Base-by-base conservation (phyloP, 1,140 invertebrate species). In the Aphelinus certus region DNA sequence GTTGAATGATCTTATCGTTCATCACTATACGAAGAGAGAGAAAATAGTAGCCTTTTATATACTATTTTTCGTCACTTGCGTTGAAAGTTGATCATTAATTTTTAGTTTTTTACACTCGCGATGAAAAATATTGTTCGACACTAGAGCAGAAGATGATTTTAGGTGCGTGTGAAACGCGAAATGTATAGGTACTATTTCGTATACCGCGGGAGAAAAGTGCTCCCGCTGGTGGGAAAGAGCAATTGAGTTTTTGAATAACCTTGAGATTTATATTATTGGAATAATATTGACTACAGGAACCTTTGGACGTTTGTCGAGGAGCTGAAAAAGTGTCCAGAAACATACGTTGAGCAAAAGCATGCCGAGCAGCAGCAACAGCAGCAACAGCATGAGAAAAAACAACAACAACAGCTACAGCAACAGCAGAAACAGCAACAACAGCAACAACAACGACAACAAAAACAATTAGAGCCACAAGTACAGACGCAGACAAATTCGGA, bases 221-320 rank as follows among this genome's bases (percentile, higher is more conserved):
- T 26, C 26, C 26, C 26, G 26, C 26, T 26, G 26, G 26, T 26
- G 26, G 26, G 26, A 26, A 26, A 26, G 26, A 26, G 26, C 26
- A 26, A 26, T 26, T 26, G 26, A 26, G 26, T 26, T 26, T 26
- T 26, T 26, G 26, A 26, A 26, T 26, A 26, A 26, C 26, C 26
- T 26, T 26, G 26, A 26, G 26, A 26, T 26, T 26, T 26, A 9
- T 53, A 43, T 65, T 53, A 55, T 51, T 51, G 10, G 60, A 55
- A 7, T 45, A 6, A 1, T 48, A 68, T 42, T 58, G 2, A 26
- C 26, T 53, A 49, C 43, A 87, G 86, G 82, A 82, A 71, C 64
- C 77, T 87, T 1, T 84, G 81, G 82, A 63, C 72, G 0, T 85
- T 87, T 55, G 83, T 87, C 3, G 83, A 87, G 67, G 81, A 84